Base-by-base conservation (phyloP, 1,140 invertebrate species). In the Araneus ventricosus region DNA sequence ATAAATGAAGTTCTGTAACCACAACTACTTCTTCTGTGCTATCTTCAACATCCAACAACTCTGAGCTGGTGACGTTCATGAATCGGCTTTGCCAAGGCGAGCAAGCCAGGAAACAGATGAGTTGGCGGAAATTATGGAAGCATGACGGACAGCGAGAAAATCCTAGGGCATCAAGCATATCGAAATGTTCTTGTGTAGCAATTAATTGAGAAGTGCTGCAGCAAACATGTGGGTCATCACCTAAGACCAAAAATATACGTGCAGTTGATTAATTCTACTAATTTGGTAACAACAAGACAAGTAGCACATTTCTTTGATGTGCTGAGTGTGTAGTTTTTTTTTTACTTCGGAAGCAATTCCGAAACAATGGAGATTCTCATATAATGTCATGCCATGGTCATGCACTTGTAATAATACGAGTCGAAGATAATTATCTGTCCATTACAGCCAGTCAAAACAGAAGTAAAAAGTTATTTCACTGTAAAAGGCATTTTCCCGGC, bases 121-220 rank as follows among this genome's bases (percentile, higher is more conserved):
- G 79, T 59, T 75, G 59, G 22, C 92, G 93, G 34, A 94, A 94
- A 70, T 94, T 94, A 24, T 93, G 41, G 22, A 90, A 82, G 75
- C 94, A 94, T 10, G 94, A 94, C 27, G 94, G 94, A 88, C 94
- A 94, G 63, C 93, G 57, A 27, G 79, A 80, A 45, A 94, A 80
- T 34, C 94, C 94, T 20, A 94, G 34, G 20, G 22, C 34, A 24
- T 88, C 75, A 10, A 89, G 63, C 22, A 91, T 24, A 20, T 85
- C 59, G n/a, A 92, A 34, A 52, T 85, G 30, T 22, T 52, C 30
- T 20, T 63, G 37, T 8, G 88, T 37, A n/a, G 52, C n/a, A n/a
- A 37, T 14, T 1, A 89, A 5, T 24, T 89, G 86, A 7, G 5
- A 10, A 6, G 85, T 30, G 34, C 39, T 41, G 41, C 93, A 94